These are phyloP conservation scores for Trissoscelio sp. DNA, from an alignment of 2,888 invertebrate species.

Conservation along the genomic window DNA sequence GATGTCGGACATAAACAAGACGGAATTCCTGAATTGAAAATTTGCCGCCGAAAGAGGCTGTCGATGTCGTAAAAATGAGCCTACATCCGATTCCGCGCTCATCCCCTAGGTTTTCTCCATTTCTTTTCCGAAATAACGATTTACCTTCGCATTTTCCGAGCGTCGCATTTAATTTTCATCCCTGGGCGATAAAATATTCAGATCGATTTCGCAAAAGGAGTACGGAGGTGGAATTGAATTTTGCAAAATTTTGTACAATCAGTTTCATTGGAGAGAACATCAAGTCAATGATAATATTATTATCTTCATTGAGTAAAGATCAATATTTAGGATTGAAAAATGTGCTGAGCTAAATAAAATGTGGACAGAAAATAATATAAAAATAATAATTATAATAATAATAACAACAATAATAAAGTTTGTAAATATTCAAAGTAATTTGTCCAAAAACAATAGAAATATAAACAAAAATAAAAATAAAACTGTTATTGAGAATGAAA, in stretches of 20 bases:
- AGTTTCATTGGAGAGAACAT: no score
- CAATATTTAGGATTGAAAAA: no score
- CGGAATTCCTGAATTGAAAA: slow-evolving; percentile 66
- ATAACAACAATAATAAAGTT: no score
- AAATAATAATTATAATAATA: no score
- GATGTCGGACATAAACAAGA: slow-evolving; percentile 65
- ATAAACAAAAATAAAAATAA: no score
- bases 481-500: no score
- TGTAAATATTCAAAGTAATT: no score
- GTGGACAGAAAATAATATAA: no score
- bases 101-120: background rate
- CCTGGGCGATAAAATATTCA: slow-evolving; percentile 6
- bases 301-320: no score
- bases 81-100: slow-evolving; percentile 31
- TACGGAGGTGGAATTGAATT: background rate
- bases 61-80: slow-evolving; percentile 56
- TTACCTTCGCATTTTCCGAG: slow-evolving; percentile 14
- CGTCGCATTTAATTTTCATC: slow-evolving; percentile 29
- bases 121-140: slow-evolving; percentile 30
- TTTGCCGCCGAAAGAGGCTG: slow-evolving; percentile 49
- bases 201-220: slow-evolving; percentile 15
- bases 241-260: background rate
- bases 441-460: no score
- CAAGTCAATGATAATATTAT: no score
- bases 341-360: no score